These are phyloP conservation scores for Ephydatia muelleri DNA, from an alignment of 37 sponge, comb jelly and placozoan species.

Conservation along the genomic window DNA sequence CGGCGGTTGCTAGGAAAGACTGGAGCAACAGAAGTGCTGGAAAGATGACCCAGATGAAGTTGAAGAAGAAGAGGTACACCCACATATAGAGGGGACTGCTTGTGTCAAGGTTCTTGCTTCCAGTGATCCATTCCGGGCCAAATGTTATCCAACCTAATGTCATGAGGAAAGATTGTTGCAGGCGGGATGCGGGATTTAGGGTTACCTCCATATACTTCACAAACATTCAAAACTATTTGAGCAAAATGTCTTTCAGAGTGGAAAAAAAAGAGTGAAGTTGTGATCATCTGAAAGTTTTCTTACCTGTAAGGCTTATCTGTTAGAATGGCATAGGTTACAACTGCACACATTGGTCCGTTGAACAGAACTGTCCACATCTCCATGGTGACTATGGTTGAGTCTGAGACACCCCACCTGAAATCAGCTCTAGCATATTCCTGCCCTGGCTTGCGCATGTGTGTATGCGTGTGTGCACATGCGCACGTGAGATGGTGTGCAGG, in stretches of 20 bases:
- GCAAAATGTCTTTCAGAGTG: constrained; percentile 57
- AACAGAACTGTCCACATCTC: constrained; percentile 71
- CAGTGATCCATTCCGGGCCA: constrained; percentile 79
- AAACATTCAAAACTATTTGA: constrained; percentile 56
- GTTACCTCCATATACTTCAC: constrained; percentile 85
- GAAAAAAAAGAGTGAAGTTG: not conserved
- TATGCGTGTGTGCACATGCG: not conserved
- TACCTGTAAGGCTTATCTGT: constrained; percentile 56
- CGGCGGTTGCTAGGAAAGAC: constrained; percentile 38
- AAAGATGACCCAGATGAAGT: constrained; percentile 71
- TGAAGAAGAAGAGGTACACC: constrained; percentile 83
- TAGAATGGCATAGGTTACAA: constrained; percentile 61
- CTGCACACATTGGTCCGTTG: constrained; percentile 49
- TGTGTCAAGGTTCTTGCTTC: constrained; percentile 58
- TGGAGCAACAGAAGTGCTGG: constrained; percentile 56
- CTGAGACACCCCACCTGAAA: constrained; percentile 65
- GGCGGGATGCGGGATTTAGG: not conserved
- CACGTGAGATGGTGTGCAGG: not conserved
- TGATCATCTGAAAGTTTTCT: not conserved
- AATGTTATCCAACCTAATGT: constrained; percentile 81
- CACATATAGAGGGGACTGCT: constrained; percentile 63
- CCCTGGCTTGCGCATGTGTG: constrained; percentile 33
- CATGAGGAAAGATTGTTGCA: not conserved
- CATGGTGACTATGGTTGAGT: constrained; percentile 67
- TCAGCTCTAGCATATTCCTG: constrained; percentile 81